phyloP scores from a whole-genome alignment of 2,888 invertebrate species.

The Stramonita haemastoma region DNA sequence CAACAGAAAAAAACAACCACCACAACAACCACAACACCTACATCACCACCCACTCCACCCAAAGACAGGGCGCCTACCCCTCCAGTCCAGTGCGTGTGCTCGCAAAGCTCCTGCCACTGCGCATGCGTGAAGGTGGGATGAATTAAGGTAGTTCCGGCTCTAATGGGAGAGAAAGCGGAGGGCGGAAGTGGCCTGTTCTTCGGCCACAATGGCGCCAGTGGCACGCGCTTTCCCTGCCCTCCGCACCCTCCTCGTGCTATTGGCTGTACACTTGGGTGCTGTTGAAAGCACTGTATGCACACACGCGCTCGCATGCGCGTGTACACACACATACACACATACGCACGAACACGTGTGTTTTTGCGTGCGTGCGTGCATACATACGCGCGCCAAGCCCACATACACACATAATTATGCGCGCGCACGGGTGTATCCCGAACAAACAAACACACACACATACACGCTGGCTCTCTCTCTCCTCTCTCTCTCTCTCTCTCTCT shows the following conservation, averaged over 20 bases:
- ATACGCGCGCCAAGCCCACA: background rate
- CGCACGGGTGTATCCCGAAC: background rate
- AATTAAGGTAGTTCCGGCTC: constrained; percentile 25
- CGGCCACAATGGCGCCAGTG: background rate
- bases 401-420: background rate
- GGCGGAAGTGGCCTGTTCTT: background rate
- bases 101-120: background rate
- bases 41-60: no score
- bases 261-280: no score
- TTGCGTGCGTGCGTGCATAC: background rate
- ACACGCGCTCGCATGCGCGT: background rate
- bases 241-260: background rate
- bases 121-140: background rate
- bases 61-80: no score
- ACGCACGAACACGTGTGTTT: no score
- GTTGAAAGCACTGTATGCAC: background rate
- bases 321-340: background rate
- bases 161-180: constrained; percentile 5
- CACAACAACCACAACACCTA: no score
- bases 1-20: no score
- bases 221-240: background rate
- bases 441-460: background rate
- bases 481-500: no score
- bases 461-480: background rate
- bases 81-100: no score